Base-by-base conservation (phyloP, 1,140 invertebrate species). In the Drosophila bocki region DNA sequence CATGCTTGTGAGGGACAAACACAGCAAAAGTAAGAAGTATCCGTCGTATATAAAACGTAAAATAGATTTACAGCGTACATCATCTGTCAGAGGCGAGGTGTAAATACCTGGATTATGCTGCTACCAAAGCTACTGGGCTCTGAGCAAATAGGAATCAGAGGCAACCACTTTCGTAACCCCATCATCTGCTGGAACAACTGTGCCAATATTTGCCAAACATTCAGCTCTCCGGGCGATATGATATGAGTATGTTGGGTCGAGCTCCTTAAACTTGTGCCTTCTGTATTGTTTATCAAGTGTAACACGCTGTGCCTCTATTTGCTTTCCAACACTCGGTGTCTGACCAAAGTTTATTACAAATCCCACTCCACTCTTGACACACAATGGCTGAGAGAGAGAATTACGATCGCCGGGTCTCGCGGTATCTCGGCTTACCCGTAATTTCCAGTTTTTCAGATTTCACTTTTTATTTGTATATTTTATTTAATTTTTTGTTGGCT, bases 21-120 rank as follows among this genome's bases (percentile, higher is more conserved):
- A 70, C 13, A 39, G 37, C 32, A 11, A 15, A 13, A 22, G 37
- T 42, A 37, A 32, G 17, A 69, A 47, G 33, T 71, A 41, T 57
- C 42, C 15, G 62, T 53, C 60, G 67, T 67, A 59, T 59, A 74
- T 51, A 32, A 67, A 48, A 63, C 7, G 7, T 58, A 22, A 53
- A 33, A 41, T 59, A 62, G 77, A 80, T 80, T 84, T 84, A 84
- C 62, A 76, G 57, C 44, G 59, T 29, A 62, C 63, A 77, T 72
- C 58, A 64, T 63, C 72, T 41, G 45, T 63, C 48, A 35, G 44
- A 13, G n/a, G 13, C 26, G 62, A 87, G 84, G 84, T 87, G 84
- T 87, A 84, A 87, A 88, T 88, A 71, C 80, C 77, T 33, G 53
- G 85, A 87, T 87, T 90, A 87, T 77, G 84, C 54, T 85, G 69